phyloP scores from a whole-genome alignment of 2,888 invertebrate genomes.

The Actias luna region DNA sequence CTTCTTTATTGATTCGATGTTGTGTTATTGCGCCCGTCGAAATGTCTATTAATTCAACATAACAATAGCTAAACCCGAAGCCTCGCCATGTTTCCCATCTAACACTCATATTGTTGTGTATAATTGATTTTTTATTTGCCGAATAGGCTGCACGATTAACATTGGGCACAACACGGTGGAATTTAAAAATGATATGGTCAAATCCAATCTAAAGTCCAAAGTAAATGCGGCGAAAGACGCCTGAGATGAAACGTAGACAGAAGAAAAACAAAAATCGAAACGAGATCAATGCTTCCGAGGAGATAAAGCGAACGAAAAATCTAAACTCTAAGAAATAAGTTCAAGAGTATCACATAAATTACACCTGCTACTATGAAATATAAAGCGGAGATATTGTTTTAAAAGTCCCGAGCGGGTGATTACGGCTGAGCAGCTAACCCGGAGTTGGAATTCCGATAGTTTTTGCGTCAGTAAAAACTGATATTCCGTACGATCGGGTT shows the following conservation, averaged over 20 bases:
- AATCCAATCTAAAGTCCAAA: conserved; percentile 70
- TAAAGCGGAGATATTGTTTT: conserved; percentile 75
- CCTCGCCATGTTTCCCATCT: conserved; percentile 60
- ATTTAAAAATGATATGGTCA: conserved; percentile 53
- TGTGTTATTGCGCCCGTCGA: conserved; percentile 65
- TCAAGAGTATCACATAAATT: conserved; percentile 65
- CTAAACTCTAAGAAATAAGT: conserved; percentile 56
- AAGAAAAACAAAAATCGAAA: conserved; percentile 74
- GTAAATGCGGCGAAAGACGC: conserved; percentile 65
- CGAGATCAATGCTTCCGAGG: conserved; percentile 61
- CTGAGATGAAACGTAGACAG: conserved; percentile 69
- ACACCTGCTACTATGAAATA: conserved; percentile 74
- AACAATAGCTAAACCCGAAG: conserved; percentile 59
- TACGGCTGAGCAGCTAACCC: conserved; percentile 66
- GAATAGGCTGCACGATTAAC: conserved; percentile 52
- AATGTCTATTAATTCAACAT: conserved; percentile 64
- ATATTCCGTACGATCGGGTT: conserved; percentile 76
- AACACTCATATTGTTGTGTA: conserved; percentile 61
- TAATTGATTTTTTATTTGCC: conserved; percentile 68
- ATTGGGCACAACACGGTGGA: conserved; percentile 45
- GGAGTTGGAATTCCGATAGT: conserved; percentile 77
- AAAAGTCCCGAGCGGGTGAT: conserved; percentile 72
- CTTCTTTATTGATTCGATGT: conserved; percentile 68
- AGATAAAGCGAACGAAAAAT: conserved; percentile 57
- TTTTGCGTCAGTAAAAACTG: conserved; percentile 79